Evolutionary conservation across 2,113 vertebrate genomes (phyloP).

Genomic region (Brachypodius melanocephalos): DNA sequence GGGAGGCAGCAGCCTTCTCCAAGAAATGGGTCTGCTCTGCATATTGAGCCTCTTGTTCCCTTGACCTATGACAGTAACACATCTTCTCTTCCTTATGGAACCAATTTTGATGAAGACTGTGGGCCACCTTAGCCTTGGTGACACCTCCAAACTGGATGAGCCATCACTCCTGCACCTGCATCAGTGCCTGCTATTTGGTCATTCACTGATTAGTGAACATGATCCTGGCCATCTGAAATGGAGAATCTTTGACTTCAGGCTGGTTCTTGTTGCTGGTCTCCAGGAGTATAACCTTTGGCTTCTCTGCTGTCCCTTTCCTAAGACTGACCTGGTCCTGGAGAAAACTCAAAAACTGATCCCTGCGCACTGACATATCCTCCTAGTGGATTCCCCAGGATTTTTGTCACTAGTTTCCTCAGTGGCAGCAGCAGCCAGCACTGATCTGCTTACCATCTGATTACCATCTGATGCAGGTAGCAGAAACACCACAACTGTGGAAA

Average conservation of each 20-base stretch:
- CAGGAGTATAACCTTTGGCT: neutral
- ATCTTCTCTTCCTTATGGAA: neutral
- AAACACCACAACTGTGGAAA: neutral
- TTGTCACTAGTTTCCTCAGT: neutral
- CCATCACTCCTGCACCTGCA: neutral
- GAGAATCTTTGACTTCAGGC: neutral
- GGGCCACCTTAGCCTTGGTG: neutral
- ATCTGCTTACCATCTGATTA: neutral
- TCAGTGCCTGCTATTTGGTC: neutral
- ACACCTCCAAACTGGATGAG: neutral
- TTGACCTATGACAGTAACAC: neutral
- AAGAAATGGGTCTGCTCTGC: neutral
- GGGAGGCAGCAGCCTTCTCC: neutral
- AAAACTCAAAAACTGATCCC: neutral
- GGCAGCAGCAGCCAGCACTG: neutral
- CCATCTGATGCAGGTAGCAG: neutral
- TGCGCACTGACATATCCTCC: neutral
- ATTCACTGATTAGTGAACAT: neutral
- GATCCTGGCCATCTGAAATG: neutral
- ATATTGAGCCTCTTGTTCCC: neutral
- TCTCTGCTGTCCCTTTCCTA: neutral
- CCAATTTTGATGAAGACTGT: accelerated
- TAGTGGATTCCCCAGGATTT: neutral
- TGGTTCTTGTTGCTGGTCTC: neutral
- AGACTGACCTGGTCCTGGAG: neutral